Base-by-base conservation (phyloP, 2,888 invertebrate species). In the Rotaria macrura region DNA sequence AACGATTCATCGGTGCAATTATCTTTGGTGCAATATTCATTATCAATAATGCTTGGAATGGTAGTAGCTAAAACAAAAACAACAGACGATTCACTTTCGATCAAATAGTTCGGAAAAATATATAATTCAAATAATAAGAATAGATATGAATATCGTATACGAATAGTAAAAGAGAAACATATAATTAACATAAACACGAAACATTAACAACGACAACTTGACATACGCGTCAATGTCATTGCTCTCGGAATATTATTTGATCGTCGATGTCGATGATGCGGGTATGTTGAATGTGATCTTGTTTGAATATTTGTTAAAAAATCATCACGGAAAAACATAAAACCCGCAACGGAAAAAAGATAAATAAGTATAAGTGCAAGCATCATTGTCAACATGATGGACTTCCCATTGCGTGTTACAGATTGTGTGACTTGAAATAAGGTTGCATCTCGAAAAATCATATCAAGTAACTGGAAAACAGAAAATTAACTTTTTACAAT, bases 381-480 rank as follows among this genome's bases (percentile, higher is more conserved):
- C 34, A 98, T 95, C 85, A 97, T 97, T 85, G 99, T 99, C 91
- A 99, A 93, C 88, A 98, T 93, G 91, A 99, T 99, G 86, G 99
- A 99, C 89, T 97, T 94, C 88, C 97, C 97, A 92, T 99, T 99
- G 90, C 96, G 94, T 65, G 99, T 99, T 85, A 99, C 99, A 79
- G 98, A 98, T 89, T 96, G 94, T 90, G 99, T 99, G 87, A 99
- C 99, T 93, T 99, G 99, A 89, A 96, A 93, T 89, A 99, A 92
- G 9, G 99, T 99, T 93, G 99, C 99, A 92, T 99, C 99, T 88
- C 97, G 94, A 91, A 97, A 97, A 85, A 99, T 96, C 87, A 99
- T 96, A 92, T 99, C 98, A 88, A 98, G 94, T 74, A 97, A 98
- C 93, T 99, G 92, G 89, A 99, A 93, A 85, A 96, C 96, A 92